A percentile compares a stretch with the other conserved stretches of the same genome.
Conservation (phyloP, 2,113 vertebrate species). For the Falco punctatus region DNA sequence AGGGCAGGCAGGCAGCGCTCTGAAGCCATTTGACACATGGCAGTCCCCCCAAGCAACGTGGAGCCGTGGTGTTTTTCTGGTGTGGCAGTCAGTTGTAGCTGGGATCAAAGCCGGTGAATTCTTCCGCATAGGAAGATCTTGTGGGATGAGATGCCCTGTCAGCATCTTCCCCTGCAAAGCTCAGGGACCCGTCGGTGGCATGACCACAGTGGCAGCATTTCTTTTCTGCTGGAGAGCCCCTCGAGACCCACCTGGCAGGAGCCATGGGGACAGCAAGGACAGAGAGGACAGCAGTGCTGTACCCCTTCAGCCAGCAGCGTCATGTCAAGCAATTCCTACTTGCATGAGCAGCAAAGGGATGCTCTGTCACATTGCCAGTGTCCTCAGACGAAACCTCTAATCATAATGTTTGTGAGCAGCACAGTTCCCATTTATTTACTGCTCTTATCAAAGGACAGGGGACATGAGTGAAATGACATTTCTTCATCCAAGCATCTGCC, state of each 20-base stretch:
- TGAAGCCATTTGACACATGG: background rate
- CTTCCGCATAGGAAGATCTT: background rate
- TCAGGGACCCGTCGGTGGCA: background rate
- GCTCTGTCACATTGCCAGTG: background rate
- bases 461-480: background rate
- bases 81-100: background rate
- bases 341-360: background rate
- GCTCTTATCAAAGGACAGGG: background rate
- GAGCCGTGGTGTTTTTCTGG: background rate
- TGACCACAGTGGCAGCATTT: background rate
- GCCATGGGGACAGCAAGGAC: background rate
- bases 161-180: background rate
- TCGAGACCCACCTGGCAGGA: background rate
- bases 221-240: background rate
- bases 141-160: background rate
- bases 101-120: background rate
- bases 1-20: background rate
- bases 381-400: background rate
- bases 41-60: background rate
- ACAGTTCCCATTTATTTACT: background rate
- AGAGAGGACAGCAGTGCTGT: background rate
- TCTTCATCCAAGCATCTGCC: background rate
- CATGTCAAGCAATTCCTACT: background rate
- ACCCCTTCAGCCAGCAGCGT: background rate
- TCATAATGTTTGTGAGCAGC: background rate